These are phyloP conservation scores for Otis tarda DNA, from an alignment of 2,113 vertebrate species.

Conservation along the genomic window DNA sequence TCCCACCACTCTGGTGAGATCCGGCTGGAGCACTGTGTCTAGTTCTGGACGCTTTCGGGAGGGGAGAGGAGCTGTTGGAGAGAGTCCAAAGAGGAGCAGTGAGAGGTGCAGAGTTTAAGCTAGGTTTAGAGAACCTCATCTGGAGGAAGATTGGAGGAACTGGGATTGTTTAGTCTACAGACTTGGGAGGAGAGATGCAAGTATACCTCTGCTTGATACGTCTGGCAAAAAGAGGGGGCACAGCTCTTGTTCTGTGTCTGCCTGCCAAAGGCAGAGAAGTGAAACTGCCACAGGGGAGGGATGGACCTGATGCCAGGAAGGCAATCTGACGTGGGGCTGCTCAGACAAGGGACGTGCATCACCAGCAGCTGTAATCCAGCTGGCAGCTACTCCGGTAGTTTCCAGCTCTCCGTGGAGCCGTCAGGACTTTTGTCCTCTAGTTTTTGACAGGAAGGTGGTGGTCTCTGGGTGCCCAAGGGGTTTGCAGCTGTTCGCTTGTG, in stretches of 20 bases:
- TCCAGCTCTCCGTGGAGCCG: not conserved
- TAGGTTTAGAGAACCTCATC: not conserved
- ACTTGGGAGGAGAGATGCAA: accelerated
- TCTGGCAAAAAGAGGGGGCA: not conserved
- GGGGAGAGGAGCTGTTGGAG: not conserved
- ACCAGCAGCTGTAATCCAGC: not conserved
- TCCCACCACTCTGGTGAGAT: not conserved
- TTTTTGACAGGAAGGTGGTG: not conserved
- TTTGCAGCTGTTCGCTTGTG: not conserved
- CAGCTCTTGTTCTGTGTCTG: not conserved
- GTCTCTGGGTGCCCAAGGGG: not conserved
- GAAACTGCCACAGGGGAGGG: not conserved
- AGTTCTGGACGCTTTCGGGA: not conserved
- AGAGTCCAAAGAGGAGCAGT: not conserved
- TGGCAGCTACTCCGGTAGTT: not conserved
- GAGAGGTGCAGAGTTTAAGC: not conserved
- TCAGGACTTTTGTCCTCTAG: accelerated
- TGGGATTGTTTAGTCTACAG: not conserved
- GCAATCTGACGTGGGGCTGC: not conserved
- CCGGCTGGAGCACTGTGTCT: not conserved
- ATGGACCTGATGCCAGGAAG: accelerated
- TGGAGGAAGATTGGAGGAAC: not conserved
- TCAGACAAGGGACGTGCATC: not conserved
- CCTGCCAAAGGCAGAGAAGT: not conserved
- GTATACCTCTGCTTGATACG: not conserved